Evolutionary conservation across 2,797 vertebrate genomes (phyloP), one percentile per base, ranked within the genome.

Genomic region (Glyptemys insculpta): DNA sequence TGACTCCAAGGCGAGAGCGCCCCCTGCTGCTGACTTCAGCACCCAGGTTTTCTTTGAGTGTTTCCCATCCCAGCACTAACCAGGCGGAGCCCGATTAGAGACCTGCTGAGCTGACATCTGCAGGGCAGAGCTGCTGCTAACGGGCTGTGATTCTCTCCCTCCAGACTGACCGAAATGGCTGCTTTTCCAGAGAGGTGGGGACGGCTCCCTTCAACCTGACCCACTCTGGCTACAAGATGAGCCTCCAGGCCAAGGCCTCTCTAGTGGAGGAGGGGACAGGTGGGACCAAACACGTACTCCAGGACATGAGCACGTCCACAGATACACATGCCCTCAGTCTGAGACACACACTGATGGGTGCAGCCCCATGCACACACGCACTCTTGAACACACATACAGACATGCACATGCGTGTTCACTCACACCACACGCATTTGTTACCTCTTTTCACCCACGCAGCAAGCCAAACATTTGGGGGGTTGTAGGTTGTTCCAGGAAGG

Each of bases 191-290:
- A n/a, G 88, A 95, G 31, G 21, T 95, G 37, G n/a, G 27, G 6
- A 31, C 87, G 57, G 11, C 59, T 54, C 21, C 19, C 37, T 94
- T 93, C 49, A 80, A 53, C 8, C 11, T 82, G 19, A 53, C 11
- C n/a, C 7, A 7, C 1, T 25, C 6, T 12, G 11, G 0, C 1
- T 25, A 44, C 1, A 0, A 14, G 12, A 85, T 52, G 6, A 2
- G 16, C 8, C 0, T 96, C 3, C 47, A 68, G 21, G 94, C 86
- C 50, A 19, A 56, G 34, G 96, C 86, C 1, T 86, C 62, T 0
- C 57, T 97, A 44, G 91, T 87, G 91, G 96, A 97, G 76, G 91
- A 96, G 15, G 96, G 94, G 21, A 97, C 96, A 74, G 96, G 96
- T 86, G 79, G 54, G 92, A 29, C 10, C 11, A 47, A 34, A 57